Percentiles rank a stretch among this genome's conserved stretches.
Conservation (phyloP, 2,888 invertebrate genomes). For the Ischnus inquisitorius region DNA sequence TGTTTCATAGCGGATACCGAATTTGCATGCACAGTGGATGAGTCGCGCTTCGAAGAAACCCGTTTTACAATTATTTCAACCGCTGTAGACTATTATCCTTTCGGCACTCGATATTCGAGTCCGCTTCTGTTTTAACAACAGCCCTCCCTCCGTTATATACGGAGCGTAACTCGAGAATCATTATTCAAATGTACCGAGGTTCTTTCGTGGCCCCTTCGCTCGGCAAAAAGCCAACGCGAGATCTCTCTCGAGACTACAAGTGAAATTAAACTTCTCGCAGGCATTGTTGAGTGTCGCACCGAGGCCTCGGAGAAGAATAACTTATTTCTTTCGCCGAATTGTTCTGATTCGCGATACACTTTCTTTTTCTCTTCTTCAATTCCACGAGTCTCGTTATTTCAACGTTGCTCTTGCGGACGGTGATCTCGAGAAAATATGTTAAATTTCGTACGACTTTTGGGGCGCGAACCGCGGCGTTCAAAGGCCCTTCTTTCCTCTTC, state of each 20-base stretch:
- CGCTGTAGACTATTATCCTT: background rate
- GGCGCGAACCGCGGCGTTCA: background rate
- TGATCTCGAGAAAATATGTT: background rate
- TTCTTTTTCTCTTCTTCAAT: background rate
- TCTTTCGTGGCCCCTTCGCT: slow-evolving; percentile 4
- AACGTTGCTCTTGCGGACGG: background rate
- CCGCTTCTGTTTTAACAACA: too few relatives aligned
- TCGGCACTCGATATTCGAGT: background rate
- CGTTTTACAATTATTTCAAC: too few relatives aligned
- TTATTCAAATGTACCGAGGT: slow-evolving; percentile 15
- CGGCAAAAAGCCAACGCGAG: background rate
- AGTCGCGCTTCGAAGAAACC: too few relatives aligned
- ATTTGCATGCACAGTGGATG: too few relatives aligned
- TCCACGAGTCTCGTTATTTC: background rate
- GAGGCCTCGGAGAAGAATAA: slow-evolving; percentile 16
- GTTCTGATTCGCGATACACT: slow-evolving; percentile 15
- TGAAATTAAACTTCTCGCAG: slow-evolving; percentile 30
- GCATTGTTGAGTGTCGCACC: slow-evolving; percentile 20
- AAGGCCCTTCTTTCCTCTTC: background rate
- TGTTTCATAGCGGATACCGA: too few relatives aligned
- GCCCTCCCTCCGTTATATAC: too few relatives aligned
- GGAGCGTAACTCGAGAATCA: too few relatives aligned
- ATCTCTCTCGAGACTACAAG: slow-evolving; percentile 8
- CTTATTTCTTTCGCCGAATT: slow-evolving; percentile 26
- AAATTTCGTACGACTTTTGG: background rate